phyloP scores from a whole-genome alignment of 2,113 vertebrate species.

The Leptobrachium ailaonicum region DNA sequence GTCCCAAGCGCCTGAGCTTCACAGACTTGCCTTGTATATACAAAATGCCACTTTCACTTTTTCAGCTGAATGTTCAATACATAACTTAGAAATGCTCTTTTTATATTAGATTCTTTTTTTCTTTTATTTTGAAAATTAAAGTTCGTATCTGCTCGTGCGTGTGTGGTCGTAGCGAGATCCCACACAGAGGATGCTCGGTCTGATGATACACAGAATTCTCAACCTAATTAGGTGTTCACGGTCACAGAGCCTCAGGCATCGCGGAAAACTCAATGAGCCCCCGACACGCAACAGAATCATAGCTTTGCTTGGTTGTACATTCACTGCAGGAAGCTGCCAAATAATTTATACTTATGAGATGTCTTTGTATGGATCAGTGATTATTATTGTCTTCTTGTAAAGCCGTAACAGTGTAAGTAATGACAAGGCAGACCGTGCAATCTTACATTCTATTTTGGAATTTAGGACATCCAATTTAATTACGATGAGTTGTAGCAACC shows the following conservation, averaged over 20 bases:
- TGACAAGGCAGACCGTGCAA: background rate
- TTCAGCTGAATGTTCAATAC: too few species aligned
- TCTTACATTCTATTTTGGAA: background rate
- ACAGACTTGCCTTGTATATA: too few species aligned
- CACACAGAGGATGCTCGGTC: too few species aligned
- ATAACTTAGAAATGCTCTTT: too few species aligned
- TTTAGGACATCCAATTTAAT: too few species aligned
- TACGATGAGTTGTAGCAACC: too few species aligned
- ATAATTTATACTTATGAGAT: slow-evolving; percentile 10
- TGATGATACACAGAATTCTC: background rate
- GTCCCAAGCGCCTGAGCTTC: too few species aligned
- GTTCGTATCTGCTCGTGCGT: too few species aligned
- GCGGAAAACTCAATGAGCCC: background rate
- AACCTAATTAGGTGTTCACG: slow-evolving; percentile 34
- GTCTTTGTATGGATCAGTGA: background rate
- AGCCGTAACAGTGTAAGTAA: slow-evolving; percentile 5
- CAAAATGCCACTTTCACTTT: too few species aligned
- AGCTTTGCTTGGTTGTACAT: slow-evolving; percentile 4
- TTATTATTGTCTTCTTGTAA: background rate
- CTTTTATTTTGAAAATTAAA: too few species aligned
- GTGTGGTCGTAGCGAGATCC: too few species aligned
- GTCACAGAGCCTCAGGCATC: slow-evolving; percentile 4
- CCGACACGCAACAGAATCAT: slow-evolving; percentile 7
- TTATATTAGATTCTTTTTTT: too few species aligned
- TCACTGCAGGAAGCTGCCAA: slow-evolving; percentile 10